These are phyloP conservation scores for Coregonus ussuriensis DNA, from an alignment of 2,797 vertebrate species.

Conservation along the genomic window DNA sequence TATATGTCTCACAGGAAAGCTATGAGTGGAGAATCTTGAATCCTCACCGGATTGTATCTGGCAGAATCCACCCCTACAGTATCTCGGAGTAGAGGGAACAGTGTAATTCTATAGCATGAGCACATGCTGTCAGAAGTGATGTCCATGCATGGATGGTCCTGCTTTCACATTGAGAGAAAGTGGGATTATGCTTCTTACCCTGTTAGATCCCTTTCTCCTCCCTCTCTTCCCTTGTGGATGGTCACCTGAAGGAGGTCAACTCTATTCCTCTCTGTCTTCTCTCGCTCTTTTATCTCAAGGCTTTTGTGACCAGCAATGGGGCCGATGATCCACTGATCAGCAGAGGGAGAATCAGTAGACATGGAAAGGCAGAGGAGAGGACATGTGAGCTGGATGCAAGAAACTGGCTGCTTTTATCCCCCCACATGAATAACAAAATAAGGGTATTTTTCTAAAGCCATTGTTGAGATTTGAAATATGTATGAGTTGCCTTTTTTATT, in stretches of 20 bases:
- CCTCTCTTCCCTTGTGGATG: conserved; percentile 52
- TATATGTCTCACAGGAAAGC: conserved; percentile 24
- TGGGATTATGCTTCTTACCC: conserved; percentile 69
- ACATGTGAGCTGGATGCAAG: conserved; percentile 43
- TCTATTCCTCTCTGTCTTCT: conserved; percentile 63
- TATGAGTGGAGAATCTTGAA: conserved; percentile 28
- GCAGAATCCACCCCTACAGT: conserved; percentile 52
- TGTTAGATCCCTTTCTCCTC: conserved; percentile 45
- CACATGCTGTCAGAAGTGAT: conserved; percentile 44
- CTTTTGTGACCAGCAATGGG: conserved; percentile 59
- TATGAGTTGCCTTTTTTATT: conserved; percentile 53
- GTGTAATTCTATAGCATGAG: conserved; percentile 47
- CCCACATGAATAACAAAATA: conserved; percentile 64
- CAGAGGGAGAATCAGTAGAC: conserved; percentile 49
- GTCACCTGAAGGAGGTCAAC: conserved; percentile 77
- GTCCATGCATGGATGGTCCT: conserved; percentile 47
- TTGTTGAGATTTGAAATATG: conserved; percentile 63
- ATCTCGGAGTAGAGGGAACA: conserved; percentile 54
- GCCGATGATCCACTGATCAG: conserved; percentile 60
- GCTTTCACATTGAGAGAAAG: conserved; percentile 57
- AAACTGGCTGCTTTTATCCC: conserved; percentile 68
- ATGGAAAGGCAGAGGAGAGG: neutral
- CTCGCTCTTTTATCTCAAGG: conserved; percentile 62
- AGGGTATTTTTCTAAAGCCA: conserved; percentile 48
- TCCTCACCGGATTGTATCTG: conserved; percentile 50